Conservation (phyloP, 2,888 invertebrate species). For the Willowsia nigromaculata region DNA sequence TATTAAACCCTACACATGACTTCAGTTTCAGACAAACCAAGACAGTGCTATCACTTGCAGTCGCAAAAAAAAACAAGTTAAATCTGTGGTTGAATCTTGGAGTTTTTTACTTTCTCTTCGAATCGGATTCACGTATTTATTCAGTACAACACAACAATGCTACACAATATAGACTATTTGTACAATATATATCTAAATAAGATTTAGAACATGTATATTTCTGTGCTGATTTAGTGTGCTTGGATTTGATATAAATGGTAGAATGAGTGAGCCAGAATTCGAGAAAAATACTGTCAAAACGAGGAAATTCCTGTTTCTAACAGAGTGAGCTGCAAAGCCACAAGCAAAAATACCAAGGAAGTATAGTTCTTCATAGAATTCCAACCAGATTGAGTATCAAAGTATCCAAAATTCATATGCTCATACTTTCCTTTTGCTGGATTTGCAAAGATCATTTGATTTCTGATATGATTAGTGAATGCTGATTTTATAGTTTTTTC, state of each 20-base stretch:
- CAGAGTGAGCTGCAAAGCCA: neutral
- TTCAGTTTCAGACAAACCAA: neutral
- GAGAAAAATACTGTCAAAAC: conserved; percentile 50
- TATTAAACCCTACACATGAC: neutral
- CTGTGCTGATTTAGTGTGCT: neutral
- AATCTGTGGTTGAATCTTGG: neutral
- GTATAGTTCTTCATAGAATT: neutral
- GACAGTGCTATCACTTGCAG: conserved; percentile 12
- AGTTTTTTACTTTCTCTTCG: neutral
- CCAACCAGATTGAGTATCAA: neutral
- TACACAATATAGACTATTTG: neutral
- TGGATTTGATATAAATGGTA: neutral
- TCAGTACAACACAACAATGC: neutral
- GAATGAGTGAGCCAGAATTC: neutral
- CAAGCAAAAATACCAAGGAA: neutral
- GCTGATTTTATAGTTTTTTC: conserved; percentile 36
- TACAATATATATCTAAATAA: neutral
- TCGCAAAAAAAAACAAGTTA: neutral
- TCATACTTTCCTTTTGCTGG: neutral
- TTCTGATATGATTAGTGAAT: conserved; percentile 6
- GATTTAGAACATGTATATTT: neutral
- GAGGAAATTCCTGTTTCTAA: conserved; percentile 22
- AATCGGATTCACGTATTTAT: conserved; percentile 29
- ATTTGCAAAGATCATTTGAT: conserved; percentile 6
- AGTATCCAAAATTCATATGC: neutral